phyloP scores from a whole-genome alignment of 2,888 invertebrate species.

The Chloroclystis v-ata region DNA sequence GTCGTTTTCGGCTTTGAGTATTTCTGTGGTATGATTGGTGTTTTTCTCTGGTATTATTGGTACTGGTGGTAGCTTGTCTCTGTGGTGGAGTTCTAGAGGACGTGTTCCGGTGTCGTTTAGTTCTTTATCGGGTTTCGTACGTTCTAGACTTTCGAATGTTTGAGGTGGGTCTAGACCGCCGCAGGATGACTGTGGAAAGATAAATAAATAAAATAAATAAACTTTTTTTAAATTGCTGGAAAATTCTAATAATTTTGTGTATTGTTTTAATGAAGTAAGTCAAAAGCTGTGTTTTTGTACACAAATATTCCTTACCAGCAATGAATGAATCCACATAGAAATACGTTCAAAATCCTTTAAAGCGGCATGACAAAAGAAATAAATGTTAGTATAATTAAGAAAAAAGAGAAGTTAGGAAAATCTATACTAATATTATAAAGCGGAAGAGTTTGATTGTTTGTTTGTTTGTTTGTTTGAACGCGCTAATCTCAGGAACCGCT shows the following conservation, averaged over 20 bases:
- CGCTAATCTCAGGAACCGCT: too few species aligned
- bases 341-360: constrained; percentile 47
- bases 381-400: too few species aligned
- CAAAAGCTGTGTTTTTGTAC: not conserved
- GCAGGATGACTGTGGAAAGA: constrained; percentile 52
- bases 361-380: too few species aligned
- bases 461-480: too few species aligned
- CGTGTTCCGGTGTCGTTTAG: constrained; percentile 55
- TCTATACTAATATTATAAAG: too few species aligned
- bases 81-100: constrained; percentile 42
- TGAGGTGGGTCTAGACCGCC: constrained; percentile 64
- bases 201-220: not conserved
- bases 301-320: constrained; percentile 50
- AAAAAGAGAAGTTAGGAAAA: too few species aligned
- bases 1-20: constrained; percentile 48
- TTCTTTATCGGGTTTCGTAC: constrained; percentile 57
- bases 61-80: constrained; percentile 51
- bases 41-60: constrained; percentile 55
- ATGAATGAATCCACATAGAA: constrained; percentile 44
- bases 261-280: too few species aligned
- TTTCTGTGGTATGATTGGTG: constrained; percentile 47
- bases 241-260: too few species aligned
- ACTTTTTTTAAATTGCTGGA: too few species aligned
- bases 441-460: too few species aligned
- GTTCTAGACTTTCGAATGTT: constrained; percentile 62